Percentiles rank a stretch among this genome's conserved stretches.
Evolutionary conservation across 2,888 invertebrate species (phyloP).

Genomic region (Catocala fraxini): DNA sequence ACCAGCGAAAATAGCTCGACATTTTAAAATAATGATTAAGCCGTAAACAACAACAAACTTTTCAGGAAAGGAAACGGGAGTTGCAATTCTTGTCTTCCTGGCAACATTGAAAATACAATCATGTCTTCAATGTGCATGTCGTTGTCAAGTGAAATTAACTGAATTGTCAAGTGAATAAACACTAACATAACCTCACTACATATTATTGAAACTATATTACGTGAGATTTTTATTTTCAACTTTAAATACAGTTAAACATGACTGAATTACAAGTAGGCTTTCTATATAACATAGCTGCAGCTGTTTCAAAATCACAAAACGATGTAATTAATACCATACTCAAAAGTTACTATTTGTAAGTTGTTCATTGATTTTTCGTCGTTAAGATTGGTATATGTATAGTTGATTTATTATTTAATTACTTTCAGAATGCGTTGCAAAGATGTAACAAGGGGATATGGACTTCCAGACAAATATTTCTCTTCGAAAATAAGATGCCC

Average conservation of each 20-base stretch:
- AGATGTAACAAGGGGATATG: constrained; percentile 65
- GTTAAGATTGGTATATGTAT: neutral
- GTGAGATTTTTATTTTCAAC: neutral
- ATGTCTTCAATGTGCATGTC: no score
- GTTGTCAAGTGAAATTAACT: no score
- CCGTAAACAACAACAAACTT: no score
- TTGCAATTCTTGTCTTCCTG: no score
- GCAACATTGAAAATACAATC: no score
- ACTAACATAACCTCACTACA: no score
- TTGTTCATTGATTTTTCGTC: constrained; percentile 12
- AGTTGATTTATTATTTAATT: neutral
- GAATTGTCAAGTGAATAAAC: no score
- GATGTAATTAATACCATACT: constrained; percentile 57
- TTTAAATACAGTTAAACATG: constrained; percentile 52
- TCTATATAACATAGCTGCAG: constrained; percentile 66
- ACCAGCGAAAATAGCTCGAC: no score
- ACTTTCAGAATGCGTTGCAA: constrained; percentile 73
- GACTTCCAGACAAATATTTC: constrained; percentile 73
- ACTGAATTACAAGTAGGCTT: constrained; percentile 70
- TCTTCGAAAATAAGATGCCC: constrained; percentile 69
- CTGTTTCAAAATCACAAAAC: constrained; percentile 47
- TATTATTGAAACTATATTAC: no score
- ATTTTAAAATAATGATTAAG: no score
- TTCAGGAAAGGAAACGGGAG: no score
- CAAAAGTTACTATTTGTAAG: constrained; percentile 79